Evolutionary conservation across 2,888 invertebrate species (phyloP), one percentile per base, ranked within the genome.

Genomic region (Balanococcus diminutus): DNA sequence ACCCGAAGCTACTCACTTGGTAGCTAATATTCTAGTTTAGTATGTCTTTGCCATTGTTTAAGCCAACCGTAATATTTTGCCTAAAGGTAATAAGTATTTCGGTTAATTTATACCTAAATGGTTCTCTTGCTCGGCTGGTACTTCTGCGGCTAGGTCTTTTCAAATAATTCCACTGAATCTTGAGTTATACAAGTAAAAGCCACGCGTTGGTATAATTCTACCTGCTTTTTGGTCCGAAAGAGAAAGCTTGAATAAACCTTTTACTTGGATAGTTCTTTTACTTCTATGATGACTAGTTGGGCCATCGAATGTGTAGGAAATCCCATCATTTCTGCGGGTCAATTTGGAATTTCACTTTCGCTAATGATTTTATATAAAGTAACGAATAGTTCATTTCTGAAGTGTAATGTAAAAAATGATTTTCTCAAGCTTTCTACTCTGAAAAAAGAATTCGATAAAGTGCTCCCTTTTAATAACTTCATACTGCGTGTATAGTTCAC

Each of bases 91-190:
- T 67, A 67, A 25, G 28, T 28, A 67, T 67, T 67, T 3, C 2
- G 61, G 9, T 28, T 67, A 67, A 67, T 67, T 67, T 67, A 67
- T 67, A 67, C 61, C 61, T 67, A 67, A 67, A 28, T 67, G 61
- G 28, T 28, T 67, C 28, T 25, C 11, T 8, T 36, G 36, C 36
- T 8, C 14, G 14, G 9, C 42, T 42, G 2, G 14, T 42, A 42
- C 51, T 19, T 51, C 51, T 51, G 51, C 8, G 51, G 51, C 51
- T 19, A 19, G 51, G 19, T 51, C 51, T 19, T 51, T 51, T 51
- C 51, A 5, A 51, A 51, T 19, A 51, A 19, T 51, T 51, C 51
- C 19, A 51, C 51, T 19, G 19, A 51, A 51, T 51, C 19, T n/a
- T 51, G n/a, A n/a, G n/a, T n/a, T n/a, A n/a, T n/a, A n/a, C n/a